A percentile compares a stretch with the other conserved stretches of the same genome.
Conservation (phyloP, 92 coral and sea anemone species). For the Pocillopora meandrina region DNA sequence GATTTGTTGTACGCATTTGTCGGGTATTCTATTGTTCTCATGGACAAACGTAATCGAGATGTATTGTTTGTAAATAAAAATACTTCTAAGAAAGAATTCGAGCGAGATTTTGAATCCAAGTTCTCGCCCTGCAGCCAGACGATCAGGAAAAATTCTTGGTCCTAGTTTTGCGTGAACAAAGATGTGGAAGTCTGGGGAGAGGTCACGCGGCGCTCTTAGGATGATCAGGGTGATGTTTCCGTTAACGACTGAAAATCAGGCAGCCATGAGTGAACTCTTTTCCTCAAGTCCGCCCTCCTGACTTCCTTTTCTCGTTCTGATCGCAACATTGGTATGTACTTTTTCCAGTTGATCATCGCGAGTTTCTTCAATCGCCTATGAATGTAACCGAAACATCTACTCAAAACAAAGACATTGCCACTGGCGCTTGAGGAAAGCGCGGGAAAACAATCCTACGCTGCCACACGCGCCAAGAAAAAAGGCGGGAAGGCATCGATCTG, state of each 20-base stretch:
- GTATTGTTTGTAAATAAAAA: too few relatives aligned
- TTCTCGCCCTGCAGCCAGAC: too few relatives aligned
- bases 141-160: too few relatives aligned
- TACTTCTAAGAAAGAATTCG: too few relatives aligned
- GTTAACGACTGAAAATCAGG: conserved; percentile 82
- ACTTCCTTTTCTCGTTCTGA: conserved; percentile 70
- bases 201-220: too few relatives aligned
- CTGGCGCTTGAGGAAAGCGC: background rate
- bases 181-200: conserved; percentile 16
- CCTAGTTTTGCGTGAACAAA: background rate
- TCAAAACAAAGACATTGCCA: background rate
- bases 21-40: too few relatives aligned
- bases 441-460: background rate
- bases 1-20: too few relatives aligned
- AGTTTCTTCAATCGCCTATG: conserved; percentile 82
- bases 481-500: background rate
- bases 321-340: conserved; percentile 80
- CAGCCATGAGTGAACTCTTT: conserved; percentile 84
- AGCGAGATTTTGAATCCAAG: too few relatives aligned
- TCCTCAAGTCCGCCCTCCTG: conserved; percentile 80
- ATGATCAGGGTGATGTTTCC: conserved; percentile 55
- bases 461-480: background rate
- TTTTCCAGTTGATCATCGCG: conserved; percentile 89
- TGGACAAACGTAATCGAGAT: too few relatives aligned
- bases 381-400: background rate